Conservation (phyloP, 2,888 invertebrate species). For the Orchesellides sinensis region DNA sequence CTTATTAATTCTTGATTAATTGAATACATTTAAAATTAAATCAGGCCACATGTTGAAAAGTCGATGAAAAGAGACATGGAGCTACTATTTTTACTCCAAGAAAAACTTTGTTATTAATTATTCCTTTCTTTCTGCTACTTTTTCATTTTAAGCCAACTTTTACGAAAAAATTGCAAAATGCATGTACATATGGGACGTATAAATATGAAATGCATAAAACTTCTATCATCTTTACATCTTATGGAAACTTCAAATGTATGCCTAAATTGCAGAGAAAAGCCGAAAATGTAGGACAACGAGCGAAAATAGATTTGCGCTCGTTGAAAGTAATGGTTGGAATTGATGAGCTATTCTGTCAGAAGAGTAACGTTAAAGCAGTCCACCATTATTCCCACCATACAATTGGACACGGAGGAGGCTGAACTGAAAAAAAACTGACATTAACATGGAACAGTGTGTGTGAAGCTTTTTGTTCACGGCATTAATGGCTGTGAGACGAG, state of each 20-base stretch:
- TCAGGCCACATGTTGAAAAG: slow-evolving; percentile 14
- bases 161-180: background rate
- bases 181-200: background rate
- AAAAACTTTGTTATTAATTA: slow-evolving; percentile 32
- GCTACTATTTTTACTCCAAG: background rate
- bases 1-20: slow-evolving; percentile 10
- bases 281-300: too few species aligned
- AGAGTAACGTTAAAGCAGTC: too few species aligned
- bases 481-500: background rate
- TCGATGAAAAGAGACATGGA: background rate
- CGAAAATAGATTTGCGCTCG: too few species aligned
- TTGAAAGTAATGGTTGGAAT: too few species aligned
- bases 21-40: slow-evolving; percentile 36
- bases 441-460: background rate
- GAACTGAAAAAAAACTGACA: background rate
- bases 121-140: slow-evolving; percentile 1
- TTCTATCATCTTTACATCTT: background rate
- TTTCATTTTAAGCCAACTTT: background rate
- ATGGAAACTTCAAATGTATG: background rate
- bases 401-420: background rate
- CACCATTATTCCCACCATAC: too few species aligned
- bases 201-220: background rate
- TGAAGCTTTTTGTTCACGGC: background rate
- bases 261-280: background rate
- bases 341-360: too few species aligned